phyloP scores from a whole-genome alignment of 2,888 invertebrate species.

The Sphaeridia pumilis region DNA sequence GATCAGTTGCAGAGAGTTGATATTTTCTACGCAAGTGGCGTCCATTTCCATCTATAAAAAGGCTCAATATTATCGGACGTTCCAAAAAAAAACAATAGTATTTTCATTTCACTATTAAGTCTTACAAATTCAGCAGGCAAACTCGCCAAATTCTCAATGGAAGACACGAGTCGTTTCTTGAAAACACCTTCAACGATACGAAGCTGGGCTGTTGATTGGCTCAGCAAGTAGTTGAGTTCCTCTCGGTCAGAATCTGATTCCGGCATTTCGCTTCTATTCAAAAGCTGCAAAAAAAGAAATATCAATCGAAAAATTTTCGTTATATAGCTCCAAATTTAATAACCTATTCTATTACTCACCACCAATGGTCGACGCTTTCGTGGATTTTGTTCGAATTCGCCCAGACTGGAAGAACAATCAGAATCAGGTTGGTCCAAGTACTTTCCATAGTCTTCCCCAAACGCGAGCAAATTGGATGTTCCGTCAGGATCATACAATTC shows the following conservation, averaged over 20 bases:
- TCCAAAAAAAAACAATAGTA: neutral
- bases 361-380: conserved; percentile 24
- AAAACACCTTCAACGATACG: conserved; percentile 29
- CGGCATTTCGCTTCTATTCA: conserved; percentile 31
- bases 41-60: conserved; percentile 32
- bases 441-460: conserved; percentile 36
- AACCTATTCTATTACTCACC: conserved; percentile 1
- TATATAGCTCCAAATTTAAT: neutral
- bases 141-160: conserved; percentile 17
- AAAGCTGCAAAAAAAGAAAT: conserved; percentile 18
- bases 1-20: conserved; percentile 29
- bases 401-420: conserved; percentile 31
- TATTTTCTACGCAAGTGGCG: conserved; percentile 34
- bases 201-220: conserved; percentile 31
- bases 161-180: conserved; percentile 23
- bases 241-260: conserved; percentile 36
- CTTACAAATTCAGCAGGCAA: conserved; percentile 32
- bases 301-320: neutral
- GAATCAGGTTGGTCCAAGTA: conserved; percentile 32
- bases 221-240: conserved; percentile 32
- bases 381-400: conserved; percentile 30
- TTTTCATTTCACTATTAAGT: neutral
- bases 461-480: conserved; percentile 31
- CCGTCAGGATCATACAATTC: conserved; percentile 34
- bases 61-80: conserved; percentile 5